phyloP scores from a whole-genome alignment of 2,113 vertebrate genomes.

The Rhinolophus ferrumequinum region DNA sequence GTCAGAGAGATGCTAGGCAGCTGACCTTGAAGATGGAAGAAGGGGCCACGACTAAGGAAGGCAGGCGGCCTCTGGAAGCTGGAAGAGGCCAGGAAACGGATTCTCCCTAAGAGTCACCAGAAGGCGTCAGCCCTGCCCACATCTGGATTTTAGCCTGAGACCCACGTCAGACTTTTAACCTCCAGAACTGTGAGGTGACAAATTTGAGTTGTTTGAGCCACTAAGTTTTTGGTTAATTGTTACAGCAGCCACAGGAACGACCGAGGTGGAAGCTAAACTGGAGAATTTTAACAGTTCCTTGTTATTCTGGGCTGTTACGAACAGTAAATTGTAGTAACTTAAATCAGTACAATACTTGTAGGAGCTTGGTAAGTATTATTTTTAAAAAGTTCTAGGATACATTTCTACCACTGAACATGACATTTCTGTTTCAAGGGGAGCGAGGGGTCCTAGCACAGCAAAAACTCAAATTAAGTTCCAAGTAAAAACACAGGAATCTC shows the following conservation, averaged over 20 bases:
- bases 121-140: not conserved
- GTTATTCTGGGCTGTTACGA: no score
- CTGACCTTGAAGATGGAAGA: not conserved
- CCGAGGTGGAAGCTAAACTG: no score
- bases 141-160: not conserved
- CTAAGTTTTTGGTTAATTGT: not conserved
- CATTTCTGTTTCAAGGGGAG: not conserved
- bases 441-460: not conserved
- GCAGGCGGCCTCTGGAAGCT: not conserved
- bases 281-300: no score
- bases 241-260: not conserved
- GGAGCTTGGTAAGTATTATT: not conserved
- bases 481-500: not conserved
- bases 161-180: not conserved
- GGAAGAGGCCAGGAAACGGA: no score
- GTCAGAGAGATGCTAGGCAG: not conserved
- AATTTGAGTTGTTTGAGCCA: not conserved
- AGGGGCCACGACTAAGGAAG: no score
- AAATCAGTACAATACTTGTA: not conserved
- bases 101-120: not conserved
- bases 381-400: not conserved
- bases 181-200: not conserved
- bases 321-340: accelerated
- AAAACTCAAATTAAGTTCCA: not conserved
- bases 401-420: no score